phyloP scores from a whole-genome alignment of 1,140 invertebrate genomes.

The Leptopilina clavipes region DNA sequence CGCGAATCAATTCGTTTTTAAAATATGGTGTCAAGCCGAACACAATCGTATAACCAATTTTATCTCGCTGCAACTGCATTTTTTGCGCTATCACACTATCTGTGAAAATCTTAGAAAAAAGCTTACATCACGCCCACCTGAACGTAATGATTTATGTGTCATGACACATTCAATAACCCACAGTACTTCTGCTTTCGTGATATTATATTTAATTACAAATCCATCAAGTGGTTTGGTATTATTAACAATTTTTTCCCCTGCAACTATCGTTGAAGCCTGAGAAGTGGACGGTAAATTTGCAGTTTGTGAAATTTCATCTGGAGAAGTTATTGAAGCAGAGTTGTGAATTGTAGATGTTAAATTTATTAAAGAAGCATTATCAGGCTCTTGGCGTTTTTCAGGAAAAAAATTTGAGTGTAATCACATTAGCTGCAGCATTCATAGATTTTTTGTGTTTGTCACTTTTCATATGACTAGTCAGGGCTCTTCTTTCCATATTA shows the following conservation, averaged over 20 bases:
- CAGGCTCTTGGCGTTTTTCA: not conserved
- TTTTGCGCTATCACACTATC: not conserved
- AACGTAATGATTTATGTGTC: not conserved
- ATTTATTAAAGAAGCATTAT: not conserved
- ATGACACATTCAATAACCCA: constrained; percentile 1
- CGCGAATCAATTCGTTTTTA: not conserved
- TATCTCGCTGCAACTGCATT: not conserved
- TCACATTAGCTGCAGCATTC: not conserved
- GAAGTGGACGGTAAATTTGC: not conserved
- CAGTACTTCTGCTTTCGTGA: not conserved
- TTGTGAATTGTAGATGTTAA: not conserved
- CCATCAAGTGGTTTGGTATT: not conserved
- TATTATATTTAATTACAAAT: not conserved
- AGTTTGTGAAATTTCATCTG: not conserved
- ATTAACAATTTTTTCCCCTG: not conserved
- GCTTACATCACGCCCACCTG: not conserved
- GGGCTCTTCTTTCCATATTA: constrained; percentile 18
- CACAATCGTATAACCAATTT: not conserved
- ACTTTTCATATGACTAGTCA: constrained; percentile 2
- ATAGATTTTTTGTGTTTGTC: constrained; percentile 1
- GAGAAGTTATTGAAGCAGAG: not conserved
- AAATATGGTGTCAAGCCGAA: not conserved
- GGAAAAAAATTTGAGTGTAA: not conserved
- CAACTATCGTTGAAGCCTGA: not conserved
- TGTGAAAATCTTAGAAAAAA: not conserved